Evolutionary conservation across 2,888 invertebrate genomes (phyloP), one percentile per base, ranked within the genome.

Genomic region (Ochlodes sylvanus): DNA sequence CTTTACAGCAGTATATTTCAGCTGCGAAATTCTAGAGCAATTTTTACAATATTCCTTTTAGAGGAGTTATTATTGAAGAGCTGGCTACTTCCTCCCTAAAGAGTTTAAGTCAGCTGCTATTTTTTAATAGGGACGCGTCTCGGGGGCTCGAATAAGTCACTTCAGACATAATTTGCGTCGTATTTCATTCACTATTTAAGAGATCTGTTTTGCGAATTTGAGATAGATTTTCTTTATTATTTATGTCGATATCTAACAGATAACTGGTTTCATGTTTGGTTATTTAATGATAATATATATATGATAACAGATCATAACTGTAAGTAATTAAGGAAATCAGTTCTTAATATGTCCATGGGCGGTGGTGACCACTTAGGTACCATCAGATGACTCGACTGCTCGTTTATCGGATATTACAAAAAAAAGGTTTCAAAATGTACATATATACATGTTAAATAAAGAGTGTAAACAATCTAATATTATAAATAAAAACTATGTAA

Each of bases 101-200:
- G 50, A 58, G 50, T 47, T 64, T 38, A 57, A 65, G 65, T 44
- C 57, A 65, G 21, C 65, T 65, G 65, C 41, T 65, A 58, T 38
- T 38, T 65, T 65, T 65, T 65, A 65, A 65, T 58, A 65, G 50
- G 65, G 65, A 58, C 27, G 19, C 57, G 65, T 65, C 65, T 65
- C 47, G 50, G 15, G 38, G 17, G 57, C 41, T 58, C 47, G 19
- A 50, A 38, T 32, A 15, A 44, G 47, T 32, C 60, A 38, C 34
- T 42, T 42, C 52, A 27, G 15, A 27, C 3, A 32, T 56, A 63
- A 63, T 63, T 63, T 56, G 34, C 63, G 42, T 44, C 27, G 21
- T 44, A 42, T 54, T 63, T 54, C 38, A 44, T 44, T 63, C 55
- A 14, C 17, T 12, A 19, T 42, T 32, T 17, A 14, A 63, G 55